Evolutionary conservation across 2,113 vertebrate genomes (phyloP).

Genomic region (Chascanopsetta lugubris): DNA sequence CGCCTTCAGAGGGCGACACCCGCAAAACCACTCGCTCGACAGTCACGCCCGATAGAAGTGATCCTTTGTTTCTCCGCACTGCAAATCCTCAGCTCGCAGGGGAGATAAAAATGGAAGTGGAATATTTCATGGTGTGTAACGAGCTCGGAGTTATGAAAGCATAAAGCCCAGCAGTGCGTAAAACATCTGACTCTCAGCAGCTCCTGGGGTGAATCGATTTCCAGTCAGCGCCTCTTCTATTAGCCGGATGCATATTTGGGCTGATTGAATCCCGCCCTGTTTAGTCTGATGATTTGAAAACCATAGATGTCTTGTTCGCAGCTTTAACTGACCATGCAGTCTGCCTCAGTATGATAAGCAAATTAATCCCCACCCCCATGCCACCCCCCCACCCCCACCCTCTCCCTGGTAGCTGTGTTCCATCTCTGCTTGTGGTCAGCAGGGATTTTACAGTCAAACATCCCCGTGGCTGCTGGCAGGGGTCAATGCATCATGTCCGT

Average conservation of each 20-base stretch:
- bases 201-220: constrained; percentile 73
- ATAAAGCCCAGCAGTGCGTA: constrained; percentile 46
- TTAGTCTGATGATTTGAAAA: constrained; percentile 38
- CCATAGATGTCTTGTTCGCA: constrained; percentile 2
- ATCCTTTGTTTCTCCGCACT: constrained; percentile 10
- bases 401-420: not conserved
- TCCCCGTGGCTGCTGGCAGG: not conserved
- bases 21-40: not conserved
- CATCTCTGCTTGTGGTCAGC: constrained; percentile 8
- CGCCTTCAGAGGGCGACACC: too few species aligned
- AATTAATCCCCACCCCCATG: constrained; percentile 29
- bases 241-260: constrained; percentile 52
- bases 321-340: constrained; percentile 8
- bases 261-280: constrained; percentile 53
- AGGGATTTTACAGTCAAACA: constrained; percentile 24
- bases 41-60: not conserved
- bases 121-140: constrained; percentile 44
- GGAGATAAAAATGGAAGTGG: constrained; percentile 10
- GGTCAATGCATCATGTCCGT: constrained; percentile 2
- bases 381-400: too few species aligned
- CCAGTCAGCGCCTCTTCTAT: constrained; percentile 63
- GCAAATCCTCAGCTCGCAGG: constrained; percentile 6
- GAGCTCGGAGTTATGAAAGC: constrained; percentile 52
- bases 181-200: constrained; percentile 61
- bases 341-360: constrained; percentile 30